Conservation (phyloP, 2,113 vertebrate genomes). For the Lipophrys pholis region DNA sequence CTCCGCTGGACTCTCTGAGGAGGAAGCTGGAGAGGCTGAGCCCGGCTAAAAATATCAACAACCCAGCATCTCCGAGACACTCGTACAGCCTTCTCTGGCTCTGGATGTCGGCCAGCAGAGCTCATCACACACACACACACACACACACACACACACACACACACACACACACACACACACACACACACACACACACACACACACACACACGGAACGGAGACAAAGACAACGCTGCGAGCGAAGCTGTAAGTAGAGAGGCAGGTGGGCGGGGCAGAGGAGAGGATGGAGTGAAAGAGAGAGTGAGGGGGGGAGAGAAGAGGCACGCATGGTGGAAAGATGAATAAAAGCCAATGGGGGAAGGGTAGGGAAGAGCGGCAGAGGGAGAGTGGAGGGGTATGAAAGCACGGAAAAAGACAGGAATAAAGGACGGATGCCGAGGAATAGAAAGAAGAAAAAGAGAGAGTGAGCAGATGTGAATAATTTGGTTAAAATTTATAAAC, state of each 20-base stretch:
- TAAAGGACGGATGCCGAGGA: background rate
- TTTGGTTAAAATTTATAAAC: background rate
- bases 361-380: conserved; percentile 5
- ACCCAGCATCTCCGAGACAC: conserved; percentile 38
- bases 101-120: conserved; percentile 34
- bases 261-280: conserved; percentile 64
- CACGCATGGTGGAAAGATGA: conserved; percentile 38
- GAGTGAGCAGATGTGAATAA: background rate
- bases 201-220: conserved; percentile 38
- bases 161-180: conserved; percentile 32
- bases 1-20: conserved; percentile 31
- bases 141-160: conserved; percentile 21
- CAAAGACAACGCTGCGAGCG: conserved; percentile 64
- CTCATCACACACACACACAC: conserved; percentile 31
- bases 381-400: conserved; percentile 11
- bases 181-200: conserved; percentile 20
- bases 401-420: conserved; percentile 37
- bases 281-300: conserved; percentile 61
- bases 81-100: conserved; percentile 26
- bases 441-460: background rate
- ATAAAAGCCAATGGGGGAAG: conserved; percentile 53
- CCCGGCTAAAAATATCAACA: conserved; percentile 59
- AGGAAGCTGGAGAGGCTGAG: conserved; percentile 32
- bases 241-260: conserved; percentile 51
- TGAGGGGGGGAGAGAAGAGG: conserved; percentile 49